Evolutionary conservation across 2,797 vertebrate genomes (phyloP).

Genomic region (Pangasius sanitwongsei): DNA sequence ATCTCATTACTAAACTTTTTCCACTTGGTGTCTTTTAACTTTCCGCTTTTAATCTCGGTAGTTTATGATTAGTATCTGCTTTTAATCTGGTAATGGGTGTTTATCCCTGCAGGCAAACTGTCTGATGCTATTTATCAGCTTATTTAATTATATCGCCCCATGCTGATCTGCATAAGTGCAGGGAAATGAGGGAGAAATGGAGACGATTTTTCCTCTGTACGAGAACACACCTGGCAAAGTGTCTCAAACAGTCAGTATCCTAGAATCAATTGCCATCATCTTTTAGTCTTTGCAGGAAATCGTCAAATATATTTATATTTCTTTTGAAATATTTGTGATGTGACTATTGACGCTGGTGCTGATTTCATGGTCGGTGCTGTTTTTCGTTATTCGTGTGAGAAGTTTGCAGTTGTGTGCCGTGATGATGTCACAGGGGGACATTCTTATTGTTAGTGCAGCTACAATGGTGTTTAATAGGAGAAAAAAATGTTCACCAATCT

Average conservation of each 20-base stretch:
- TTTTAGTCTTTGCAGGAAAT: not conserved
- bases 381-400: not conserved
- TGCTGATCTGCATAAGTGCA: conserved; percentile 55
- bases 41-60: conserved; percentile 63
- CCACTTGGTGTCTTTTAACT: conserved; percentile 61
- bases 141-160: conserved; percentile 58
- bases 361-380: not conserved
- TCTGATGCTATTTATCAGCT: conserved; percentile 56
- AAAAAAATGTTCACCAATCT: not conserved
- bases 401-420: not conserved
- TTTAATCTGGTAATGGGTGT: conserved; percentile 64
- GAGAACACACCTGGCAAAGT: conserved; percentile 53
- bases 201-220: conserved; percentile 46
- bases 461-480: not conserved
- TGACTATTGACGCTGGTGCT: not conserved
- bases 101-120: conserved; percentile 58
- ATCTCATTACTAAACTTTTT: conserved; percentile 62
- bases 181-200: conserved; percentile 52
- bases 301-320: not conserved
- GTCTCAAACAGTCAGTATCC: not conserved
- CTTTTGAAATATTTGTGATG: not conserved
- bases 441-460: not conserved
- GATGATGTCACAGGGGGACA: not conserved
- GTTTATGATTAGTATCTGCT: conserved; percentile 61
- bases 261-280: conserved; percentile 18